Evolutionary conservation across 2,888 invertebrate species (phyloP).

Genomic region (Aspidapion aeneum): DNA sequence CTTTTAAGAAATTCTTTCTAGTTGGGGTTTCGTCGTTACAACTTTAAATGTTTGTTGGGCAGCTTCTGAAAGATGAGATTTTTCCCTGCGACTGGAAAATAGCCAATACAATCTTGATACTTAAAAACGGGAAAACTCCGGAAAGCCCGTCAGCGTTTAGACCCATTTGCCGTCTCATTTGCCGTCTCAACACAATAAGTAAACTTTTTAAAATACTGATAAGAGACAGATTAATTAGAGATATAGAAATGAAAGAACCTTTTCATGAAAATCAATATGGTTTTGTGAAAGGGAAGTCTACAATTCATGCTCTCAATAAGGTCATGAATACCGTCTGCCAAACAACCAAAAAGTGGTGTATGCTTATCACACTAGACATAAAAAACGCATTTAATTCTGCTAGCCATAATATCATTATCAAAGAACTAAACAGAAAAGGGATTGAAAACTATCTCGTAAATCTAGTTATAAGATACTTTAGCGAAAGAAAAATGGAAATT

Average conservation of each 20-base stretch:
- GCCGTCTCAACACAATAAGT: conserved; percentile 6
- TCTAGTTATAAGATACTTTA: conserved; percentile 1
- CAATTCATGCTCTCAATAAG: conserved; percentile 6
- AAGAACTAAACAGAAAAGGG: not conserved
- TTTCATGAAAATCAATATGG: conserved; percentile 7
- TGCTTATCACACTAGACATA: conserved; percentile 7
- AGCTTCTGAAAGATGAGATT: not conserved
- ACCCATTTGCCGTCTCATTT: too few relatives aligned
- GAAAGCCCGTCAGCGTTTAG: not conserved
- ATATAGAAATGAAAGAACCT: not conserved
- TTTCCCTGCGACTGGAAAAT: not conserved
- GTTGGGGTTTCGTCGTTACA: too few relatives aligned
- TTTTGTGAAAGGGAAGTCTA: conserved; percentile 7
- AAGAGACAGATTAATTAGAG: not conserved
- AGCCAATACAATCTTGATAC: not conserved
- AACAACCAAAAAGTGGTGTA: not conserved
- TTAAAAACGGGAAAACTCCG: not conserved
- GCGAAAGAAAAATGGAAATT: not conserved
- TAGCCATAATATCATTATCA: not conserved
- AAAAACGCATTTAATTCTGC: conserved; percentile 16
- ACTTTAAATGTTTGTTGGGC: too few relatives aligned
- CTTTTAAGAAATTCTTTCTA: too few relatives aligned
- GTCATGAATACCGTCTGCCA: not conserved
- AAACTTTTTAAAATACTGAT: conserved; percentile 12
- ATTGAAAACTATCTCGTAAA: not conserved